These are phyloP conservation scores for Sphinx pinastri DNA, from an alignment of 2,888 invertebrate genomes.

Conservation along the genomic window DNA sequence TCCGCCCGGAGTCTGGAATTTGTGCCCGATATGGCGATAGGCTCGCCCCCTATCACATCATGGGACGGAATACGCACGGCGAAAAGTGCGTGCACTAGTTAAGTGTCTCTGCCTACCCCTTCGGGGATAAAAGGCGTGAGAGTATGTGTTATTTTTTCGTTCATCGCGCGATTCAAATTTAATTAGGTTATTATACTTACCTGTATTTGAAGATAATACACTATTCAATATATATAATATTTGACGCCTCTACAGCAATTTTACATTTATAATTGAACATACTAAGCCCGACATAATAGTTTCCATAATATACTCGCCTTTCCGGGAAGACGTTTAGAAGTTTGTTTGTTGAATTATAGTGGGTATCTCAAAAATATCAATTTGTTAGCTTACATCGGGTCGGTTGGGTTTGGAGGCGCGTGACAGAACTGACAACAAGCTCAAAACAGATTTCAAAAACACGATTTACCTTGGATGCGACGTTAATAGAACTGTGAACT, in stretches of 20 bases:
- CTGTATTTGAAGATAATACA: too few relatives aligned
- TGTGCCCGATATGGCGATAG: too few relatives aligned
- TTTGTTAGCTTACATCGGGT: slow-evolving; percentile 67
- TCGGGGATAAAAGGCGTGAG: too few relatives aligned
- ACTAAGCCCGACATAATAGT: background rate
- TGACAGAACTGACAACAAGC: slow-evolving; percentile 58
- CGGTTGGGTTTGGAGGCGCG: slow-evolving; percentile 60
- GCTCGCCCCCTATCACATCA: too few relatives aligned
- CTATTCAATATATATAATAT: too few relatives aligned
- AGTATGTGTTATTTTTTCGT: too few relatives aligned
- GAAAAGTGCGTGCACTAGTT: too few relatives aligned
- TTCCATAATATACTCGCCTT: slow-evolving; percentile 35
- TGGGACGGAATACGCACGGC: too few relatives aligned
- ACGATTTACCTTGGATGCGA: slow-evolving; percentile 49
- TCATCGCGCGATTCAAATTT: too few relatives aligned
- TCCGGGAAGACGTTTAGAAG: slow-evolving; percentile 49
- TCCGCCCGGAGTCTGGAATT: too few relatives aligned
- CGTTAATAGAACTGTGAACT: slow-evolving; percentile 46
- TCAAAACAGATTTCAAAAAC: slow-evolving; percentile 58
- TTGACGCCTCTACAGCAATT: background rate
- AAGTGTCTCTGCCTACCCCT: too few relatives aligned
- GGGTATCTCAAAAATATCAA: slow-evolving; percentile 75
- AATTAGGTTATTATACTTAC: too few relatives aligned
- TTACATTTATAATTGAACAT: background rate
- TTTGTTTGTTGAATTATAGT: slow-evolving; percentile 52